These are phyloP conservation scores for Mastigias papua DNA, from an alignment of 30 jellyfish, hydroid and myxozoan species.

Conservation along the genomic window DNA sequence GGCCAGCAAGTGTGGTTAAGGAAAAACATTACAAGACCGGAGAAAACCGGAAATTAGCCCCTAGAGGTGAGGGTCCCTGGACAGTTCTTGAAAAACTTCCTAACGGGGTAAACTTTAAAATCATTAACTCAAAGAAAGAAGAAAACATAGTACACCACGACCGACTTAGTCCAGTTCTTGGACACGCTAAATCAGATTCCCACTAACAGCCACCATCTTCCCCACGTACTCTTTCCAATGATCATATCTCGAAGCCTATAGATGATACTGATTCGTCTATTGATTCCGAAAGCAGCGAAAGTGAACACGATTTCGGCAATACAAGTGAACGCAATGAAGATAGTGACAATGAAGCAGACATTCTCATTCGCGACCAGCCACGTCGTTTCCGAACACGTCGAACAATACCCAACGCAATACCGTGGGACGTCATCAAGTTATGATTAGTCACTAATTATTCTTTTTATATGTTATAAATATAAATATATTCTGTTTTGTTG, in stretches of 20 bases:
- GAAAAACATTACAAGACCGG: slow-evolving; percentile 53
- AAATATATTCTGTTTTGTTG: not conserved
- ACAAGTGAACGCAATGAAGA: not conserved
- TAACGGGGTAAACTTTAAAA: slow-evolving; percentile 48
- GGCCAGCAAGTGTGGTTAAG: slow-evolving; percentile 62
- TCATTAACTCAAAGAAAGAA: slow-evolving; percentile 27
- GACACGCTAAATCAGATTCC: not conserved
- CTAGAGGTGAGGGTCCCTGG: slow-evolving; percentile 55
- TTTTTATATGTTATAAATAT: too few relatives aligned
- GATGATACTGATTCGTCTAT: not conserved
- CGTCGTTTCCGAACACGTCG: not conserved
- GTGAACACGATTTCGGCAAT: not conserved
- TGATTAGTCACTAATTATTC: not conserved
- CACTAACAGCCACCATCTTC: not conserved
- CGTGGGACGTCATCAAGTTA: slow-evolving; percentile 3
- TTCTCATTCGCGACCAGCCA: not conserved
- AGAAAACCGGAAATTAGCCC: slow-evolving; percentile 53
- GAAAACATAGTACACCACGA: slow-evolving; percentile 37
- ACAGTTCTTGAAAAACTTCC: slow-evolving; percentile 36
- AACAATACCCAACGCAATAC: not conserved
- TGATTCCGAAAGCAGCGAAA: not conserved
- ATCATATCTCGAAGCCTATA: not conserved
- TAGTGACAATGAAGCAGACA: not conserved
- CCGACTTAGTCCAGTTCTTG: slow-evolving; percentile 21
- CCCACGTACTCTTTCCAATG: not conserved